Evolutionary conservation across 2,888 invertebrate species (phyloP).

Genomic region (Thymelicus acteon): DNA sequence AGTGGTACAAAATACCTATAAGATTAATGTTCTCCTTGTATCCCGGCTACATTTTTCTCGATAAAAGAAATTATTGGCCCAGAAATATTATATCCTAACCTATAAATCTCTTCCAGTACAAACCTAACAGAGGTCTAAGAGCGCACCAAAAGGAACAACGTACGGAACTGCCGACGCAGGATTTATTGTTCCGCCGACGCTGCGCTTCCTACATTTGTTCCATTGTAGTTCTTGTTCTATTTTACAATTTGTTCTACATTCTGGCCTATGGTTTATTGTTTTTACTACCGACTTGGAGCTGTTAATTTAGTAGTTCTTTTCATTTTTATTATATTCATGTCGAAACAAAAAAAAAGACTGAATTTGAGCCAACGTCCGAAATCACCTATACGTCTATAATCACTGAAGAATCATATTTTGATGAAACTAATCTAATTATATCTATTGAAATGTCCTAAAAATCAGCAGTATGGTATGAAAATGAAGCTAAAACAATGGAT

Average conservation of each 20-base stretch:
- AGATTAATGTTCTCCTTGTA: conserved; percentile 30
- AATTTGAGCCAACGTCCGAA: no score
- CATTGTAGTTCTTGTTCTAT: conserved; percentile 37
- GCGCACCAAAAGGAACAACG: conserved; percentile 39
- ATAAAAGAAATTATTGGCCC: conserved; percentile 36
- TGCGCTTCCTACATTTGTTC: conserved; percentile 39
- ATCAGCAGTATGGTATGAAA: no score
- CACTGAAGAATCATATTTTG: no score
- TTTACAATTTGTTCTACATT: conserved; percentile 40
- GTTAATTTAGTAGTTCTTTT: conserved; percentile 19
- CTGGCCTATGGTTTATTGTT: conserved; percentile 35
- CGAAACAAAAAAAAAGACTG: no score
- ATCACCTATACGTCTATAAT: no score
- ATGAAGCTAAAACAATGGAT: no score
- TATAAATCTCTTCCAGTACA: conserved; percentile 38
- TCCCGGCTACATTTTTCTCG: conserved; percentile 33
- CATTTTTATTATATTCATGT: not conserved
- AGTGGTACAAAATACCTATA: conserved; percentile 21
- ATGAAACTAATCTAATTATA: no score
- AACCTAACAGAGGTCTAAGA: conserved; percentile 37
- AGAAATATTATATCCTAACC: conserved; percentile 38
- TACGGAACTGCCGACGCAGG: conserved; percentile 40
- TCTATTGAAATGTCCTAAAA: no score
- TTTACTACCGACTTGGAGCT: conserved; percentile 19
- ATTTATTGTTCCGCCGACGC: conserved; percentile 39